phyloP scores from a whole-genome alignment of 2,888 invertebrate genomes.

The Eupithecia pulchellata region DNA sequence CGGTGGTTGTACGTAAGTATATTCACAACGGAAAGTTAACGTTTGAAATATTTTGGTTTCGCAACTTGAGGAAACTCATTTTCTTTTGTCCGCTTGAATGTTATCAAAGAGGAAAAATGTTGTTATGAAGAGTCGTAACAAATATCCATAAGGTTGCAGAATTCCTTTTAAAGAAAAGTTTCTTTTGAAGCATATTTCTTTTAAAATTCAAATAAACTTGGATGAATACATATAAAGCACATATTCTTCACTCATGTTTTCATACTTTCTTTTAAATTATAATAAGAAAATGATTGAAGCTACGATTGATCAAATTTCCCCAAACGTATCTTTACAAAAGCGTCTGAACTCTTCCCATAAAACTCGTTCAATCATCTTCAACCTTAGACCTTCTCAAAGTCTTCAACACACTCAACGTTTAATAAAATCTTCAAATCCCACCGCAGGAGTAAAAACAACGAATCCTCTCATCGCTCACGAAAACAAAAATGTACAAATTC shows the following conservation, averaged over 20 bases:
- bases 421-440: slow-evolving; percentile 75
- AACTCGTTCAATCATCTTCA: slow-evolving; percentile 64
- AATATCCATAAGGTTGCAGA: slow-evolving; percentile 37
- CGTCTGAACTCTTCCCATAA: slow-evolving; percentile 34
- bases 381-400: no score
- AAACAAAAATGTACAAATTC: slow-evolving; percentile 11
- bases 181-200: background rate
- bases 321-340: background rate
- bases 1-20: slow-evolving; percentile 16
- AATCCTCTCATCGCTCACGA: slow-evolving; percentile 60
- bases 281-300: slow-evolving; percentile 11
- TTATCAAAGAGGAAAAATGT: slow-evolving; percentile 35
- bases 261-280: background rate
- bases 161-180: slow-evolving; percentile 32
- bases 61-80: slow-evolving; percentile 34
- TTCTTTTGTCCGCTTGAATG: slow-evolving; percentile 34
- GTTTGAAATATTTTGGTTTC: slow-evolving; percentile 31
- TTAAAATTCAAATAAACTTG: background rate
- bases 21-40: slow-evolving; percentile 21
- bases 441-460: slow-evolving; percentile 75
- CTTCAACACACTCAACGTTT: slow-evolving; percentile 71
- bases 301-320: slow-evolving; percentile 6
- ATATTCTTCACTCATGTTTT: background rate
- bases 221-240: background rate
- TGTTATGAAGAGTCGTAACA: slow-evolving; percentile 42